Base-by-base conservation (phyloP, 2,888 invertebrate species). In the Alsophila aescularia region DNA sequence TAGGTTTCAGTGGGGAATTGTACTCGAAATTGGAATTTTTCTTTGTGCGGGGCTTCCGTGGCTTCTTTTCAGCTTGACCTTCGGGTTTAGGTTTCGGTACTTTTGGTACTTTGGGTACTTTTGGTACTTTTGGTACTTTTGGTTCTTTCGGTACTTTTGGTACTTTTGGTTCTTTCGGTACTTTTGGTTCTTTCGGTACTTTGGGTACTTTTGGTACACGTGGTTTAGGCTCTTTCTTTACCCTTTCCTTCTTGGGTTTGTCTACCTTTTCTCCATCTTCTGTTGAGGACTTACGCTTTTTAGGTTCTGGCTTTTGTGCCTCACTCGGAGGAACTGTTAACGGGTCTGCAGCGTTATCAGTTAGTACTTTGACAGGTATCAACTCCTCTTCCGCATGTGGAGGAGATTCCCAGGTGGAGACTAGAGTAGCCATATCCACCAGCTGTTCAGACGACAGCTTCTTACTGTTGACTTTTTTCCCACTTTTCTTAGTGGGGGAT, bases 371-470 rank as follows among this genome's bases (percentile, higher is more conserved):
- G 2, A 74, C 41, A 1, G 73, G 70, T 5, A 70, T 73, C 7
- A 68, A 60, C 32, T 68, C 67, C 29, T 76, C 79, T 27, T 77
- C 73, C 4, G 61, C 63, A 50, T 87, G 85, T 1, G 85, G 83
- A 3, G 85, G 86, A 0, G 90, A 85, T 0, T 89, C 85, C 85
- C 87, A 90, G 50, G 77, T 83, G 0, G 87, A 83, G 1, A 90
- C 54, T 1, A 83, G 68, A 24, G 81, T 81, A 5, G 82, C 79
- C 86, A 90, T 83, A 12, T 73, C 70, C 51, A 84, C 74, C 0
- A 90, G 56, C 63, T 90, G 79, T 45, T 85, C 83, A 8, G 70
- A 71, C 0, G 90, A 87, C 0, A 90, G 52, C 47, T 88, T 87
- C 61, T 89, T 89, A 0, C 78, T 55, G 47, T 85, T 87, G 0